Conservation (phyloP, 2,888 invertebrate genomes). For the Leucophenga montana region DNA sequence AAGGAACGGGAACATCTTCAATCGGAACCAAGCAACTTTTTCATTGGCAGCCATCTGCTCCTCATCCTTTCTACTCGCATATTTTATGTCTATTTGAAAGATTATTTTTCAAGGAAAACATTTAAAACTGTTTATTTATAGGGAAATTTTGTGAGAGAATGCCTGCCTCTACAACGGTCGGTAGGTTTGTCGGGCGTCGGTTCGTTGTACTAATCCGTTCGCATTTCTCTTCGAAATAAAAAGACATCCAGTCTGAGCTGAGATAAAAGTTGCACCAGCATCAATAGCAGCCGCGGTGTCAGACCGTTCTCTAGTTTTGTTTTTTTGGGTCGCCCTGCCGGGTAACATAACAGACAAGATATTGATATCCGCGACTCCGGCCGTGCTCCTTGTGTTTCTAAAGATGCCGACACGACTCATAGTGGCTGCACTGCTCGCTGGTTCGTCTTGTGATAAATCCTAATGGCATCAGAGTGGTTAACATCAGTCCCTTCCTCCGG, state of each 20-base stretch:
- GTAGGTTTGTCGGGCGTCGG: background rate
- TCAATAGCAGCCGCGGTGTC: background rate
- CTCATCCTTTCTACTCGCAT: too few species aligned
- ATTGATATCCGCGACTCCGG: too few species aligned
- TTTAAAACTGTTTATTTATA: background rate
- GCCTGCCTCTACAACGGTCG: background rate
- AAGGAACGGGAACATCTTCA: too few species aligned
- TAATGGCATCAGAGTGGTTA: too few species aligned
- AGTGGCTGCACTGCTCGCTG: too few species aligned
- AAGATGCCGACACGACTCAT: too few species aligned
- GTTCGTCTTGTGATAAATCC: too few species aligned
- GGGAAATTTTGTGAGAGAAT: background rate
- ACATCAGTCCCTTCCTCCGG: too few species aligned
- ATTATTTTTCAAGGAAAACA: constrained; percentile 8
- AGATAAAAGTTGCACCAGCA: background rate
- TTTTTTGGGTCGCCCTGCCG: background rate
- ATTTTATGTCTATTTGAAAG: background rate
- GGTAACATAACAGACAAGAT: too few species aligned
- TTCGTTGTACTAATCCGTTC: background rate
- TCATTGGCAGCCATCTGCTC: too few species aligned
- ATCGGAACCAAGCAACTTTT: too few species aligned
- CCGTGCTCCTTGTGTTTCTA: too few species aligned
- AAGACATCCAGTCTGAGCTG: background rate
- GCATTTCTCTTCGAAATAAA: constrained; percentile 1
- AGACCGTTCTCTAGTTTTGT: background rate